Base-by-base conservation (phyloP, 1,140 invertebrate genomes). In the Trialeurodes vaporariorum region DNA sequence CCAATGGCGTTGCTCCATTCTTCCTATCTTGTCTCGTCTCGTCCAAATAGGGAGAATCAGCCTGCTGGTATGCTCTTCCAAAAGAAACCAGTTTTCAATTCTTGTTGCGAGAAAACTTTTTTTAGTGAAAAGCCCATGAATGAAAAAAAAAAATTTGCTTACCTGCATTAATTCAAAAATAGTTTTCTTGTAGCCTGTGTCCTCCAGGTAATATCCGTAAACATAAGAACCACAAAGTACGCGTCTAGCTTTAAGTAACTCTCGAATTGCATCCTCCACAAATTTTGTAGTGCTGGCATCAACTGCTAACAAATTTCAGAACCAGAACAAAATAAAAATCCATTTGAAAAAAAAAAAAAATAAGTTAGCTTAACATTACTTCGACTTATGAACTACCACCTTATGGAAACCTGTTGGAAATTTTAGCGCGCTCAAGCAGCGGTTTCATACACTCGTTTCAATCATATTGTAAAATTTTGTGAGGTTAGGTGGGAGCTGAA, bases 141-240 rank as follows among this genome's bases (percentile, higher is more conserved):
- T 9, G 62, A 59, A 58, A 34, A 67, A 12, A 62, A 63, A 27
- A 25, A 59, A 70, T 68, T n/a, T n/a, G n/a, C 22, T 73, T 77
- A 86, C 85, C 81, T 86, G 86, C 84, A 88, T 86, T 72, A 85
- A 86, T 76, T 88, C 86, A 78, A 88, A 88, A 49, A 87, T 86
- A 65, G 82, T 83, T 75, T 85, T 85, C 72, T 86, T 86, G 72
- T 86, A 85, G 1, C 84, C 84, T 73, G 85, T 84, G 71, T 85
- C 85, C 72, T 81, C 82, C 22, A 88, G 73, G 72, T 86, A 87
- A 74, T 83, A 88, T 1, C 85, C 86, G 76, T 86, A 87, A 1
- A 86, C 84, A 75, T 87, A 87, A 11, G 85, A 86, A 59, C 85
- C 86, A 75, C 85, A 86, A 1, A 88, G 75, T 21, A 88, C 83